Conservation (phyloP, 2,113 vertebrate genomes). For the Burhinus bistriatus region DNA sequence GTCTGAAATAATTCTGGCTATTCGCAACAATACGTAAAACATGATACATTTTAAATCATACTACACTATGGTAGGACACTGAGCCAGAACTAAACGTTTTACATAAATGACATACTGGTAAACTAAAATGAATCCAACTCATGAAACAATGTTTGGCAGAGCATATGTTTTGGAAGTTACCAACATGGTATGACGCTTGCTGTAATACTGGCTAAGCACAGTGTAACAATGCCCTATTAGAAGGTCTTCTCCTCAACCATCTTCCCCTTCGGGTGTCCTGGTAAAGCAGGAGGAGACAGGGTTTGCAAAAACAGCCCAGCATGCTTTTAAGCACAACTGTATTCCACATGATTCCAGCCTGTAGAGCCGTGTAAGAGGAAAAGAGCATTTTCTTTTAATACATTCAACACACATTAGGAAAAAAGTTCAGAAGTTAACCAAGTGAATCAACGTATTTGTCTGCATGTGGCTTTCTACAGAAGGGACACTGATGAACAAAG, state of each 20-base stretch:
- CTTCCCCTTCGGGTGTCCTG: background rate
- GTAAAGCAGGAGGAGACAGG: background rate
- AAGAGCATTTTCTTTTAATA: background rate
- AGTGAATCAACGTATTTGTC: slow-evolving; percentile 11
- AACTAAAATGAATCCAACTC: background rate
- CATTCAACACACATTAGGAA: background rate
- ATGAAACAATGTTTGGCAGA: background rate
- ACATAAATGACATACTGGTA: background rate
- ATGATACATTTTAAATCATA: rapidly evolving
- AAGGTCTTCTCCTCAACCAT: background rate
- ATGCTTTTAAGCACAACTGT: background rate
- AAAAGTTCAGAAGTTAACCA: slow-evolving; percentile 11
- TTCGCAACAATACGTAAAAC: background rate
- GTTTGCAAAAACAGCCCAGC: background rate
- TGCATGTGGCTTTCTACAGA: background rate
- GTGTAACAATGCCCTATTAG: background rate
- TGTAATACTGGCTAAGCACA: background rate
- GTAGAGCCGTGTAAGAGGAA: background rate
- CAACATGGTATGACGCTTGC: rapidly evolving
- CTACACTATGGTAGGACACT: rapidly evolving
- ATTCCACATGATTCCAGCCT: background rate
- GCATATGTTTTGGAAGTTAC: background rate
- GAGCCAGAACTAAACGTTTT: background rate
- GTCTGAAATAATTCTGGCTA: background rate
- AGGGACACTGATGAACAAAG: background rate